Percentiles rank a stretch among this genome's conserved stretches.
These are phyloP conservation scores for Centrocercus urophasianus DNA, from an alignment of 2,113 vertebrate species.

Conservation along the genomic window DNA sequence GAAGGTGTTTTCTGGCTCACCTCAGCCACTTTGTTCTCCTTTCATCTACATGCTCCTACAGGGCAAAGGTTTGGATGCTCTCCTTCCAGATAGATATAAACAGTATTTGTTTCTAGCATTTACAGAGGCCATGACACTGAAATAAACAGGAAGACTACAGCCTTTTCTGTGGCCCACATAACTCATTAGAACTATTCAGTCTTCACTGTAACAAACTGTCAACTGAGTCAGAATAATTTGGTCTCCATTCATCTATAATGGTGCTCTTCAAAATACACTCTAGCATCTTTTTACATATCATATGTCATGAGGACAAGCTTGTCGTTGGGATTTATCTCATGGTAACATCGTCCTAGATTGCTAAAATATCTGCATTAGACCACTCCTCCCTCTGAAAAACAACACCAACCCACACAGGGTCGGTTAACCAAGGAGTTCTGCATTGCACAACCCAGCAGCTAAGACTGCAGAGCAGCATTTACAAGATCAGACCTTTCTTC, in stretches of 20 bases:
- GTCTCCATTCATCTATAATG: not conserved
- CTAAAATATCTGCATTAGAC: not conserved
- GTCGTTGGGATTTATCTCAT: not conserved
- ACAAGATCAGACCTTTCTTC: not conserved
- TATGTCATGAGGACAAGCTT: not conserved
- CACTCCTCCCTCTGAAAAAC: not conserved
- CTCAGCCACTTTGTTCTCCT: not conserved
- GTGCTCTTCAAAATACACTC: not conserved
- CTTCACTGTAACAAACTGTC: not conserved
- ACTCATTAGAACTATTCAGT: not conserved
- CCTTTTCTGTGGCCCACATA: accelerated
- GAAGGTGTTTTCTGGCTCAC: not conserved
- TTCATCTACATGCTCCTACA: not conserved
- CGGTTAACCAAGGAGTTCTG: not conserved
- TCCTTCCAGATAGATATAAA: not conserved
- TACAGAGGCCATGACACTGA: not conserved
- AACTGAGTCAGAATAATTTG: not conserved
- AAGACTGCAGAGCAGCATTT: not conserved
- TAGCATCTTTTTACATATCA: not conserved
- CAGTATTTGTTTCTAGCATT: not conserved
- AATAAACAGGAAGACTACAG: not conserved
- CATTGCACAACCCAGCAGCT: conserved; percentile 22
- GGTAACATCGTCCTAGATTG: not conserved
- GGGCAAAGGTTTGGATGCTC: not conserved
- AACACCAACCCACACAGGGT: not conserved